Evolutionary conservation across 2,888 invertebrate genomes (phyloP), one percentile per base, ranked within the genome.

Genomic region (Liodrosophila aerea): DNA sequence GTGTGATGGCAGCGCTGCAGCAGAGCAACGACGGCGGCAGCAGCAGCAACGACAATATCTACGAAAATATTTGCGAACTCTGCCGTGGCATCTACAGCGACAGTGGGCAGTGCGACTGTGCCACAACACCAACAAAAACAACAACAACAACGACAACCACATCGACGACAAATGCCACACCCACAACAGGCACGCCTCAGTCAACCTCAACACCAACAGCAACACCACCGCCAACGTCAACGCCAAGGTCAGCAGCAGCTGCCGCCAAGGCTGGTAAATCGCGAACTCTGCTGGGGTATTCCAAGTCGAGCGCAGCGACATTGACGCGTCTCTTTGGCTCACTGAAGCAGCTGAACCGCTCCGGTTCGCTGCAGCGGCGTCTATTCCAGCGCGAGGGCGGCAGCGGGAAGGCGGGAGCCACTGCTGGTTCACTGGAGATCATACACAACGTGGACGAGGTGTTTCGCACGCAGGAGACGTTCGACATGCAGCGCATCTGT

Each of bases 381-480:
- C 46, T 78, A 9, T 75, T 70, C 31, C 75, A 64, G 15, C 46
- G 34, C 11, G 22, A 5, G 22, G 27, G 52, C 8, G 63, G 64
- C 22, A 46, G 12, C 22, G 49, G 31, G 15, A 37, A 12, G 1
- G 30, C 13, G n/a, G 18, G 30, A 22, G 15, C 16, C n/a, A 41
- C 37, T 31, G 44, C 12, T 0, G 75, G 78, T 9, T 83, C 84
- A 1, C 64, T 89, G 40, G 86, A 89, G 53, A 90, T 90, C 18
- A 81, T 90, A 15, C 89, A 90, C 68, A 88, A 90, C 65, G 88
- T 90, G 34, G 89, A 88, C 33, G 89, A 87, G 50, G 89, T 89
- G 0, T 90, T 88, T 47, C 86, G 85, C 56, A 89, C 89, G 31
- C 88, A 89, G 52, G 86, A 88, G 40, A 88, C 89, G 3, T 90